A percentile compares a stretch with the other conserved stretches of the same genome.
phyloP scores from a whole-genome alignment of 2,888 invertebrate species.

The Synanthedon formicaeformis region DNA sequence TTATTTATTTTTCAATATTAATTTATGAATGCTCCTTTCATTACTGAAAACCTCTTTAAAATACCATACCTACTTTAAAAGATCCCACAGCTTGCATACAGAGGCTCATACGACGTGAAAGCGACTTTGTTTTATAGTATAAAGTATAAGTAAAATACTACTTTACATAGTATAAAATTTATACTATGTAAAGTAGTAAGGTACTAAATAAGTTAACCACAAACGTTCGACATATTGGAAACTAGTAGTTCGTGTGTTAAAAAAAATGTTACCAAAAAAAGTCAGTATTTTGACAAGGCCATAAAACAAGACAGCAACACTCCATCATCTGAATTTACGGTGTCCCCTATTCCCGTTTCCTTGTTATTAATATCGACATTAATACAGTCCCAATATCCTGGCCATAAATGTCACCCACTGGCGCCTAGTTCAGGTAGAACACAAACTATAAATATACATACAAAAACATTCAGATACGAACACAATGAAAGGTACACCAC shows the following conservation, averaged over 20 bases:
- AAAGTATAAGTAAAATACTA: constrained; percentile 7
- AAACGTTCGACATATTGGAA: constrained; percentile 11
- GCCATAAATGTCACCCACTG: constrained; percentile 65
- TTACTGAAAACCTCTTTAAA: too few species aligned
- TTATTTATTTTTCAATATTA: too few species aligned
- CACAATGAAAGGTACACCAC: constrained; percentile 45
- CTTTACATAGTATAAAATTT: too few species aligned
- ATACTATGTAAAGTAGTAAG: too few species aligned
- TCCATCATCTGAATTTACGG: constrained; percentile 54
- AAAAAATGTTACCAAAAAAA: constrained; percentile 16
- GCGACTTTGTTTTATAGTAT: too few species aligned
- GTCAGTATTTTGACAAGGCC: constrained; percentile 48
- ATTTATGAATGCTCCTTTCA: too few species aligned
- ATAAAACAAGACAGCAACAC: constrained; percentile 32
- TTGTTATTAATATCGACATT: constrained; percentile 66
- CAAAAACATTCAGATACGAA: constrained; percentile 50
- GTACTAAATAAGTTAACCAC: constrained; percentile 22
- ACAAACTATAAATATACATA: constrained; percentile 42
- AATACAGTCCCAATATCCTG: constrained; percentile 66
- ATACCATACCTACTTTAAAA: too few species aligned
- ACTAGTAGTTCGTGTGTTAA: not conserved
- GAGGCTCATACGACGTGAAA: too few species aligned
- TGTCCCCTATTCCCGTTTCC: constrained; percentile 44
- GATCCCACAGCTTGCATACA: too few species aligned
- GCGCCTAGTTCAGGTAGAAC: constrained; percentile 66